Evolutionary conservation across 2,888 invertebrate genomes (phyloP).

Genomic region (Mythimna albipuncta): DNA sequence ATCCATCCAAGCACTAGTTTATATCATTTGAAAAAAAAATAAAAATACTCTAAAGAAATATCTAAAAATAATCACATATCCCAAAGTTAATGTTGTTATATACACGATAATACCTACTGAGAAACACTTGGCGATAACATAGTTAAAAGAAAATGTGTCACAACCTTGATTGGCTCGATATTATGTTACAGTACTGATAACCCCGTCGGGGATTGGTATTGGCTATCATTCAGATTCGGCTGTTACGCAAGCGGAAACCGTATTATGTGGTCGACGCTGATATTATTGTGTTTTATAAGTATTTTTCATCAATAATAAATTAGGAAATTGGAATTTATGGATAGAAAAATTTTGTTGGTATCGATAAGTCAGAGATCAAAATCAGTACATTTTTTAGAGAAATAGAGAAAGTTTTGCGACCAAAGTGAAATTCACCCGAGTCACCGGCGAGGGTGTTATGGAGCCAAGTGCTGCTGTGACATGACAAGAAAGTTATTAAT

Average conservation of each 20-base stretch:
- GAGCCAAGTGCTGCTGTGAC: no score
- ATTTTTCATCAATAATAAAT: neutral
- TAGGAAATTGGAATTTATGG: no score
- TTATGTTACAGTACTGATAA: constrained; percentile 83
- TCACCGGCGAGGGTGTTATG: no score
- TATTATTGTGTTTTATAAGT: constrained; percentile 12
- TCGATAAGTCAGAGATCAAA: no score
- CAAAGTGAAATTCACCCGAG: no score
- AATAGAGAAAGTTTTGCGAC: no score
- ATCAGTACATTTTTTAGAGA: no score
- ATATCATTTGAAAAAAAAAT: neutral
- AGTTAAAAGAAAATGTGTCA: constrained; percentile 87
- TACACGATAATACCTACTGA: constrained; percentile 46
- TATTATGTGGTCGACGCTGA: constrained; percentile 40
- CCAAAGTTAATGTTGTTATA: constrained; percentile 29
- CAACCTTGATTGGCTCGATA: constrained; percentile 82
- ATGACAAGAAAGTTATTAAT: no score
- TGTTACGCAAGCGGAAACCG: constrained; percentile 82
- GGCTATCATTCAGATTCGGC: constrained; percentile 81
- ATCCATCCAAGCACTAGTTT: no score
- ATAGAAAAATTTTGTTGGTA: no score
- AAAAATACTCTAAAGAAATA: constrained; percentile 5
- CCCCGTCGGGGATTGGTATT: constrained; percentile 80
- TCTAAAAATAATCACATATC: constrained; percentile 43
- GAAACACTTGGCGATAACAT: constrained; percentile 77